Percentiles rank a stretch among this genome's conserved stretches.
These are phyloP conservation scores for Morone saxatilis DNA, from an alignment of 2,113 vertebrate genomes.

Conservation along the genomic window DNA sequence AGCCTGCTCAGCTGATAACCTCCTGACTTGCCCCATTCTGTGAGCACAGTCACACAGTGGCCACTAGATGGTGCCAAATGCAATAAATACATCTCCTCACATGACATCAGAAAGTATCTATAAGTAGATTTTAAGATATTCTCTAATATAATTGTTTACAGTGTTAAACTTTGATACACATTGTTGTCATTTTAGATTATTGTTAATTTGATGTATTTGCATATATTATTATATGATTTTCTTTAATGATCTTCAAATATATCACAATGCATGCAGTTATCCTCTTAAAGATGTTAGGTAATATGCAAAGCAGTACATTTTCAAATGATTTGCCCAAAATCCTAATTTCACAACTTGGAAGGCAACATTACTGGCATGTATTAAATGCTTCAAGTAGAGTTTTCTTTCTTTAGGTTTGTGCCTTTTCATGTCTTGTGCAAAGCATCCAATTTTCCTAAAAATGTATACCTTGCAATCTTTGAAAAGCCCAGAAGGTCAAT, in stretches of 20 bases:
- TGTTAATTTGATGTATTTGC: background rate
- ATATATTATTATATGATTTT: background rate
- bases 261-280: background rate
- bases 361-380: background rate
- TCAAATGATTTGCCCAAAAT: background rate
- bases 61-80: constrained; percentile 72
- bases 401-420: background rate
- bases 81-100: background rate
- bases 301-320: too few species aligned
- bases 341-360: background rate
- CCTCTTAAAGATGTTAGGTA: background rate
- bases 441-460: background rate
- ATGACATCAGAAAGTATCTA: background rate
- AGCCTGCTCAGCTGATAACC: constrained; percentile 64
- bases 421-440: background rate
- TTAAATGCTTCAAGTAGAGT: background rate
- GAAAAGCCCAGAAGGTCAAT: background rate
- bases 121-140: too few species aligned
- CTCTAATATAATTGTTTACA: too few species aligned
- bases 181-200: too few species aligned
- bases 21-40: constrained; percentile 44
- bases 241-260: background rate
- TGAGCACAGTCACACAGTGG: background rate
- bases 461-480: background rate
- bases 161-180: too few species aligned